phyloP scores from a whole-genome alignment of 2,797 vertebrate genomes.

The Knipowitschia caucasica region DNA sequence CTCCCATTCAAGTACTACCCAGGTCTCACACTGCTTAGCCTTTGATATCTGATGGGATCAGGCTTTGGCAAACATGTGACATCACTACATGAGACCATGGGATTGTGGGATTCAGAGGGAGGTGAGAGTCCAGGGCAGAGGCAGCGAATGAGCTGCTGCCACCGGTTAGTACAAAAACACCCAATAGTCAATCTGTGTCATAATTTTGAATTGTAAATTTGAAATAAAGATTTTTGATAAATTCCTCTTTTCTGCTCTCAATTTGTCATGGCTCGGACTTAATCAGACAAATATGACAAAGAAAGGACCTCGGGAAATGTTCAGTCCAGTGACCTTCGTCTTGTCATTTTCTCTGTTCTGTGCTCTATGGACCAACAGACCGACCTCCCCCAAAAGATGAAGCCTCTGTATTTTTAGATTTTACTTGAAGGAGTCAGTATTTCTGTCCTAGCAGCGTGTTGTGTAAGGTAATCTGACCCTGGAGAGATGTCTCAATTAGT shows the following conservation, averaged over 20 bases:
- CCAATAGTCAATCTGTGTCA: too few relatives aligned
- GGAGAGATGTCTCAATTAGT: slow-evolving; percentile 67
- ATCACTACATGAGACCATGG: too few relatives aligned
- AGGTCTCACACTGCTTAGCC: too few relatives aligned
- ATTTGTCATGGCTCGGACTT: not conserved
- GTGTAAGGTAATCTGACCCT: slow-evolving; percentile 60
- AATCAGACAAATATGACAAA: slow-evolving; percentile 5
- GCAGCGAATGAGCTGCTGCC: too few relatives aligned
- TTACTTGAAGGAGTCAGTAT: slow-evolving; percentile 39
- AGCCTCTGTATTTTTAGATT: slow-evolving; percentile 46
- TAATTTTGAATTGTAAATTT: too few relatives aligned
- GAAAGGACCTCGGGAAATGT: slow-evolving; percentile 11
- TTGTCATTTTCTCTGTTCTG: slow-evolving; percentile 19
- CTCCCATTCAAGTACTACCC: too few relatives aligned
- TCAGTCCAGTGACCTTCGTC: slow-evolving; percentile 35
- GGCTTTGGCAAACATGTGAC: too few relatives aligned
- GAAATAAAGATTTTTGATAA: too few relatives aligned
- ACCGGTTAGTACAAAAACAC: too few relatives aligned
- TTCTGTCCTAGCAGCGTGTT: slow-evolving; percentile 41
- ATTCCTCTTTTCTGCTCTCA: not conserved
- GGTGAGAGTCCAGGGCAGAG: too few relatives aligned
- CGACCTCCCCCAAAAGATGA: slow-evolving; percentile 40
- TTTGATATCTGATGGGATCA: too few relatives aligned
- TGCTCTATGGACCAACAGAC: slow-evolving; percentile 17
- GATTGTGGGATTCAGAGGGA: too few relatives aligned